phyloP scores from a whole-genome alignment of 2,113 vertebrate genomes.

The Tenebrosternarchus preto region DNA sequence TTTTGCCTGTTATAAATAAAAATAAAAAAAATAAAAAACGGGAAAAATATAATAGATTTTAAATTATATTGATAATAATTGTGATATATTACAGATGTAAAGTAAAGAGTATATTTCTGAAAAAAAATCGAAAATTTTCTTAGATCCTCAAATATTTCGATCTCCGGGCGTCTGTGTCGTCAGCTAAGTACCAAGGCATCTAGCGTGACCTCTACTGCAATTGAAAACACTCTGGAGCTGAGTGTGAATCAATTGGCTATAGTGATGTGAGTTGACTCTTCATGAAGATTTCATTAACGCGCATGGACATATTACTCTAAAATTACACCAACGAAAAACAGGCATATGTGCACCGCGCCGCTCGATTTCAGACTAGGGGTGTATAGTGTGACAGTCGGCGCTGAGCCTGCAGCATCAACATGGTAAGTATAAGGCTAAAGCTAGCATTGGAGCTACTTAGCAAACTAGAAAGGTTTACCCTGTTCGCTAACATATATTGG shows the following conservation, averaged over 20 bases:
- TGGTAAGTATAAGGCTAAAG: constrained; percentile 70
- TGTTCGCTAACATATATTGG: too few species aligned
- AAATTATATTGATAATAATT: too few species aligned
- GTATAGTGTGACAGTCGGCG: constrained; percentile 68
- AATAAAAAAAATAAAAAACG: neutral
- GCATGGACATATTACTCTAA: constrained; percentile 55
- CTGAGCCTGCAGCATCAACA: constrained; percentile 72
- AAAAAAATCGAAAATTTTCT: neutral
- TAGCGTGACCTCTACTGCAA: constrained; percentile 79
- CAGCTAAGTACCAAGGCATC: constrained; percentile 56
- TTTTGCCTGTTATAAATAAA: constrained; percentile 27
- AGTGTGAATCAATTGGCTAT: constrained; percentile 60
- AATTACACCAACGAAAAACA: constrained; percentile 57
- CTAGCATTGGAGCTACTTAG: neutral
- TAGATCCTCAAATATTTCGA: neutral
- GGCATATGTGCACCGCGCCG: constrained; percentile 76
- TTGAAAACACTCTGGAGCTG: constrained; percentile 73
- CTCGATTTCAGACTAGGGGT: constrained; percentile 69
- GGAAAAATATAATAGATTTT: neutral
- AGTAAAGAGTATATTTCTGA: too few species aligned
- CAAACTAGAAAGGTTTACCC: too few species aligned
- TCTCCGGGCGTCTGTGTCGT: constrained; percentile 58
- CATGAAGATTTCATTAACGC: constrained; percentile 43
- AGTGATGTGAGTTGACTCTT: constrained; percentile 56
- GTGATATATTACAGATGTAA: too few species aligned